Conservation (phyloP, 2,888 invertebrate genomes). For the Drosophila emarginata region DNA sequence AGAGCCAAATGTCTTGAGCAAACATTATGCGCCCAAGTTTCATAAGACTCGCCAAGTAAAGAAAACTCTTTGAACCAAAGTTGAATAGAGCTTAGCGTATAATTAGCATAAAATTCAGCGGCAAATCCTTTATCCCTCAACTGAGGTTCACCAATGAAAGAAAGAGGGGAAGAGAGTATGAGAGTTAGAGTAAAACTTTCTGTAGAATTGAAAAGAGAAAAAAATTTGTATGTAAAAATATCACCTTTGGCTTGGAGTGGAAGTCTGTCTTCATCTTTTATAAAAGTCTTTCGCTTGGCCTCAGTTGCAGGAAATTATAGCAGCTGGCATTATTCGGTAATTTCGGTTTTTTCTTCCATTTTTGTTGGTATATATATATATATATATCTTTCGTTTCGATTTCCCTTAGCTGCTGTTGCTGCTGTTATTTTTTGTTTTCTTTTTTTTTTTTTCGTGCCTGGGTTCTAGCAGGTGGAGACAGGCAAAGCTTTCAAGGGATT, state of each 20-base stretch:
- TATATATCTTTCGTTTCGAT: slow-evolving; percentile 9
- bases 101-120: slow-evolving; percentile 69
- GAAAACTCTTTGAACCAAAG: slow-evolving; percentile 51
- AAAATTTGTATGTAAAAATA: slow-evolving; percentile 8
- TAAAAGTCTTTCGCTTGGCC: slow-evolving; percentile 30
- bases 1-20: slow-evolving; percentile 37
- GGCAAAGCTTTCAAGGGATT: slow-evolving; percentile 65
- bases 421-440: slow-evolving; percentile 7
- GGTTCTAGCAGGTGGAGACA: slow-evolving; percentile 65
- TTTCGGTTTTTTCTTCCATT: slow-evolving; percentile 60
- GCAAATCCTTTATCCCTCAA: slow-evolving; percentile 49
- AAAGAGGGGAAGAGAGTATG: slow-evolving; percentile 20
- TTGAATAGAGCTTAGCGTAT: slow-evolving; percentile 62
- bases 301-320: slow-evolving; percentile 37
- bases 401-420: slow-evolving; percentile 1
- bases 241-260: slow-evolving; percentile 14
- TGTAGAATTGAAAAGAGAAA: slow-evolving; percentile 34
- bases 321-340: slow-evolving; percentile 76
- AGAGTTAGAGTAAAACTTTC: no score
- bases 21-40: slow-evolving; percentile 33
- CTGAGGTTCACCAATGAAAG: background rate
- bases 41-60: slow-evolving; percentile 35
- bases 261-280: slow-evolving; percentile 23
- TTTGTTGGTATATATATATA: slow-evolving; percentile 11
- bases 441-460: slow-evolving; percentile 28